Base-by-base conservation (phyloP, 2,888 invertebrate species). In the Tridacna gigas region DNA sequence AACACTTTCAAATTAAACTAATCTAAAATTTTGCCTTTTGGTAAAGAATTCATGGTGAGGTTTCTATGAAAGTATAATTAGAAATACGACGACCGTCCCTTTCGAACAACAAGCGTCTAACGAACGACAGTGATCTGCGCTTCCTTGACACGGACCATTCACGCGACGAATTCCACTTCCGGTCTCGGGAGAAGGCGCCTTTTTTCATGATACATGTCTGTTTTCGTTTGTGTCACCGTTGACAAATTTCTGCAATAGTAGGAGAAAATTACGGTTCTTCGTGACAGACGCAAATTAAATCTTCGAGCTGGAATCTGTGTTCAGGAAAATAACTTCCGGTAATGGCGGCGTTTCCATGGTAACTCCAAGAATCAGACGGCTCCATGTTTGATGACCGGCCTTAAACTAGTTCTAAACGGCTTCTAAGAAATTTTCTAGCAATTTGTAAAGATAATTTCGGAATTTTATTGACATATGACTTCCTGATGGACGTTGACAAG, bases 281-380 rank as follows among this genome's bases (percentile, higher is more conserved):
- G 87, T 87, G 87, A 87, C 87, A 87, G 79, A 80, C 74, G 69
- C 77, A 85, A 87, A 87, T 87, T 87, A 87, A 75, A 71, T 74
- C 79, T 80, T 85, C 82, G 80, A 82, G 87, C 79, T 79, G 77
- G 79, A 87, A 87, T 75, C 84, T 80, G 84, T 83, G 87, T 84
- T 84, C 84, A 82, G 79, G 87, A 87, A 87, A 83, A 85, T 79
- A 79, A 85, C 84, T 87, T 87, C 87, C 87, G 84, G 87, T 85
- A 77, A 83, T 81, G 78, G 79, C 79, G 81, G 37, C 20, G 87
- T 87, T 83, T 48, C 85, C 71, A 87, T 85, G 83, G 87, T 26
- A 61, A 87, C 84, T 22, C 63, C 60, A 51, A 76, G 83, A 82
- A 80, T 83, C 83, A 83, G 83, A 84, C 84, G 83, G 74, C 63